Conservation (phyloP, 2,888 invertebrate species). For the Sphaerophoria rueppellii region DNA sequence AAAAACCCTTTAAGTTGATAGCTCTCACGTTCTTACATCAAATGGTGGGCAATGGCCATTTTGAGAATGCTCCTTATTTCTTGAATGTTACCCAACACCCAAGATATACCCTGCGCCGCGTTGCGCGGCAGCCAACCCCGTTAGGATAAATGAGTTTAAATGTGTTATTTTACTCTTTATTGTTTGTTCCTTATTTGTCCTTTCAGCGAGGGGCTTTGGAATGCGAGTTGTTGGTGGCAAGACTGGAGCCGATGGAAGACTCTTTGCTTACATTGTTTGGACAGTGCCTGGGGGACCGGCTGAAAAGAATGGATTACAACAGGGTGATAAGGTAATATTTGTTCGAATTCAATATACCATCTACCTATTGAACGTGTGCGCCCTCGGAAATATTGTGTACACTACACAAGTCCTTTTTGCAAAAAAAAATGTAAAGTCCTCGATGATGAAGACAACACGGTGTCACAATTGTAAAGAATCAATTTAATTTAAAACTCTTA, state of each 20-base stretch:
- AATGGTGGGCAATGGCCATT: conserved; percentile 43
- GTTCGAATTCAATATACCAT: conserved; percentile 59
- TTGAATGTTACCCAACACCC: too few relatives aligned
- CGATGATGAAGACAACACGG: conserved; percentile 7
- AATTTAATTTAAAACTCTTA: not conserved
- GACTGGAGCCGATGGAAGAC: conserved; percentile 91
- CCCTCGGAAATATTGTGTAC: conserved; percentile 14
- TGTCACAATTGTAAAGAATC: too few relatives aligned
- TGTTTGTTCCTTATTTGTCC: conserved; percentile 23
- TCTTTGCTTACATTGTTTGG: conserved; percentile 96
- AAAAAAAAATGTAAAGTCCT: not conserved
- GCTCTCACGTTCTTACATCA: conserved; percentile 8
- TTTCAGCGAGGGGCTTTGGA: conserved; percentile 92
- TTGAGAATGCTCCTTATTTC: conserved; percentile 32
- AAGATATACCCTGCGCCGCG: conserved; percentile 36
- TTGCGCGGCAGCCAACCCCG: not conserved
- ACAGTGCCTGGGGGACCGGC: conserved; percentile 96
- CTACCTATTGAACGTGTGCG: not conserved
- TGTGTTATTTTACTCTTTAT: conserved; percentile 46
- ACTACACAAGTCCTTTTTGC: not conserved
- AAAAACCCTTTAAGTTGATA: conserved; percentile 42
- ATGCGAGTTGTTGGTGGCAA: conserved; percentile 98
- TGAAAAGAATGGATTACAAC: conserved; percentile 92
- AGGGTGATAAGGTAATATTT: conserved; percentile 91
- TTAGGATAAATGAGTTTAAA: conserved; percentile 64